These are phyloP conservation scores for Lota lota DNA, from an alignment of 2,113 vertebrate species.

Conservation along the genomic window DNA sequence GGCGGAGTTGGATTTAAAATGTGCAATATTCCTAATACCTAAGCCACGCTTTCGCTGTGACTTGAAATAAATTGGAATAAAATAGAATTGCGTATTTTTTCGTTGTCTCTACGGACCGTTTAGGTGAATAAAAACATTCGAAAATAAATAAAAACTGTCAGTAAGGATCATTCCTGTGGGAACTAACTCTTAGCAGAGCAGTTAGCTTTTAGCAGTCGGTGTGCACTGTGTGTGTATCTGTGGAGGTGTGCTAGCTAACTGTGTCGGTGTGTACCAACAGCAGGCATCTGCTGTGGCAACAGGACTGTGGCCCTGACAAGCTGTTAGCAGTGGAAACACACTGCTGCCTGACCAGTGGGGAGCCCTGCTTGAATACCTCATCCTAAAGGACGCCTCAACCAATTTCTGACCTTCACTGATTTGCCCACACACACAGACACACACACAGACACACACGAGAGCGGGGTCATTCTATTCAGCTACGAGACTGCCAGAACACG, in stretches of 20 bases:
- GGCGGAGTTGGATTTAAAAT: conserved; percentile 37
- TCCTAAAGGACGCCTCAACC: conserved; percentile 28
- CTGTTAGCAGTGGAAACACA: conserved; percentile 52
- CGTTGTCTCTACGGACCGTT: background rate
- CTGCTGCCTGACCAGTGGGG: conserved; percentile 31
- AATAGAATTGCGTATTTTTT: conserved; percentile 25
- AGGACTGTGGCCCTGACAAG: conserved; percentile 34
- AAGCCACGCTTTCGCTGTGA: conserved; percentile 30
- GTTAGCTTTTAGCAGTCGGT: conserved; percentile 18
- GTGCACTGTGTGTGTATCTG: conserved; percentile 21
- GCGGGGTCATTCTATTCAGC: background rate
- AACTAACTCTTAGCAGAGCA: conserved; percentile 3
- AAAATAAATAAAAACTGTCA: conserved; percentile 1
- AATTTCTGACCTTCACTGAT: conserved; percentile 28
- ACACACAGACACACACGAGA: conserved; percentile 12
- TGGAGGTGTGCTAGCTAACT: too few relatives aligned
- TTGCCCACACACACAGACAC: conserved; percentile 13
- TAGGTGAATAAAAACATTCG: conserved; percentile 8
- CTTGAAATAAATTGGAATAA: conserved; percentile 12
- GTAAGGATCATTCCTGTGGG: conserved; percentile 14
- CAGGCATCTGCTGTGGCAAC: conserved; percentile 50
- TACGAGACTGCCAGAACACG: conserved; percentile 6
- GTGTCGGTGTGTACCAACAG: conserved; percentile 17
- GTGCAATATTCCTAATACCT: conserved; percentile 18
- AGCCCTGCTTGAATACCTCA: conserved; percentile 30